Evolutionary conservation across 2,888 invertebrate genomes (phyloP).

Genomic region (Nemurella pictetii): DNA sequence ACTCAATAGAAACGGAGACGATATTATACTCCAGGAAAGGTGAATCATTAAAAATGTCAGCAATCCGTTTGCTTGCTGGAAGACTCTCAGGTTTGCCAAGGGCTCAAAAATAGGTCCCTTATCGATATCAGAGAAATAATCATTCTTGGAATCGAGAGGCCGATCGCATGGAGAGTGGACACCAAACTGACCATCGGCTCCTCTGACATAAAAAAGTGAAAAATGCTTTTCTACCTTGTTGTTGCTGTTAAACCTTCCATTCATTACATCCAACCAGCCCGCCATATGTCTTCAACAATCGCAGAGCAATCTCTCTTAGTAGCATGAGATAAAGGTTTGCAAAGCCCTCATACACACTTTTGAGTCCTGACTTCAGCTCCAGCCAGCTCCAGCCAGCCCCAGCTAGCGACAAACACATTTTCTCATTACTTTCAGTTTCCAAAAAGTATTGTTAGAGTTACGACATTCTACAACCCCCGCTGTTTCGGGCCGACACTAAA

Average conservation of each 20-base stretch:
- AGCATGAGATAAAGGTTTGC: neutral
- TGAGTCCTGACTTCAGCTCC: too few relatives aligned
- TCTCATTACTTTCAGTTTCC: constrained; percentile 24
- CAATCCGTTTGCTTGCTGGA: neutral
- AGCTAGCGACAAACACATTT: constrained; percentile 23
- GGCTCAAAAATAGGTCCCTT: neutral
- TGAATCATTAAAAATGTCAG: neutral
- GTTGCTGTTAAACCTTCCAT: constrained; percentile 15
- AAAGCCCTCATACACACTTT: neutral
- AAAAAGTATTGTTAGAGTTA: constrained; percentile 22
- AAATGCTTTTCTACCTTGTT: constrained; percentile 5
- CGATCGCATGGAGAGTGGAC: neutral
- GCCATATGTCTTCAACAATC: constrained; percentile 24
- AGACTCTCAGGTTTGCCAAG: neutral
- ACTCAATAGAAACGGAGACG: neutral
- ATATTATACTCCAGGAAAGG: neutral
- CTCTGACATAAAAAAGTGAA: neutral
- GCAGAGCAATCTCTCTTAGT: neutral
- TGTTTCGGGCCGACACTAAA: constrained; percentile 15
- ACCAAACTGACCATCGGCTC: neutral
- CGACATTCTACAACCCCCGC: constrained; percentile 27
- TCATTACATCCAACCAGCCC: constrained; percentile 1
- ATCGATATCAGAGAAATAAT: neutral
- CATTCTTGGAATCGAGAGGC: neutral
- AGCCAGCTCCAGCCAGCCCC: too few relatives aligned